phyloP scores from a whole-genome alignment of 2,888 invertebrate species.

The Pollenia angustigena region DNA sequence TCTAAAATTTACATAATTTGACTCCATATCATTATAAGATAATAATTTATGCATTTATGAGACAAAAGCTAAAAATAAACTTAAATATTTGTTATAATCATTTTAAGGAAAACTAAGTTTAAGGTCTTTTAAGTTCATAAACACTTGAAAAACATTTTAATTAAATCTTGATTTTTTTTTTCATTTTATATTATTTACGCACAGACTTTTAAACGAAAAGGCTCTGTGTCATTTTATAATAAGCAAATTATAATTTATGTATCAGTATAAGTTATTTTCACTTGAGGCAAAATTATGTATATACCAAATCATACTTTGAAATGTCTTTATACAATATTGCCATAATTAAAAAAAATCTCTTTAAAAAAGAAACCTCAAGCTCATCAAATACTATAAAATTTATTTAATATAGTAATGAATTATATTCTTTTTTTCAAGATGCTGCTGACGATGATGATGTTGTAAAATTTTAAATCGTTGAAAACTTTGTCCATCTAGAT shows the following conservation, averaged over 20 bases:
- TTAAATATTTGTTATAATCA: background rate
- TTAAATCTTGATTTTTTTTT: slow-evolving; percentile 47
- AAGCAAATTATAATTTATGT: slow-evolving; percentile 49
- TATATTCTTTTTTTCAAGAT: slow-evolving; percentile 9
- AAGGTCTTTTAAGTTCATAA: background rate
- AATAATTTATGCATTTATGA: background rate
- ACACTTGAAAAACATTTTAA: slow-evolving; percentile 26
- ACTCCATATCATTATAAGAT: background rate
- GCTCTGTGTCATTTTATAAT: background rate
- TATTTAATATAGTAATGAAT: slow-evolving; percentile 2
- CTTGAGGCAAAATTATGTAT: slow-evolving; percentile 38
- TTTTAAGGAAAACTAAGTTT: background rate
- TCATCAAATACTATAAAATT: slow-evolving; percentile 20
- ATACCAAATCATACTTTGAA: slow-evolving; percentile 29
- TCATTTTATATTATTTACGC: background rate
- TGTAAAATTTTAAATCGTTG: background rate
- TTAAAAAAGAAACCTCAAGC: slow-evolving; percentile 1
- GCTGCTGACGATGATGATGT: background rate
- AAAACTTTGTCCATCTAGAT: slow-evolving; percentile 25
- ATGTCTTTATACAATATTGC: slow-evolving; percentile 64
- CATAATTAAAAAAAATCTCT: slow-evolving; percentile 55
- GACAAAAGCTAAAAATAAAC: background rate
- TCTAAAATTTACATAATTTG: slow-evolving; percentile 29
- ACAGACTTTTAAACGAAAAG: background rate
- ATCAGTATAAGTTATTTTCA: slow-evolving; percentile 47